Percentiles rank a stretch among this genome's conserved stretches.
phyloP scores from a whole-genome alignment of 2,888 invertebrate species.

The Zygothrica quintamaculata region DNA sequence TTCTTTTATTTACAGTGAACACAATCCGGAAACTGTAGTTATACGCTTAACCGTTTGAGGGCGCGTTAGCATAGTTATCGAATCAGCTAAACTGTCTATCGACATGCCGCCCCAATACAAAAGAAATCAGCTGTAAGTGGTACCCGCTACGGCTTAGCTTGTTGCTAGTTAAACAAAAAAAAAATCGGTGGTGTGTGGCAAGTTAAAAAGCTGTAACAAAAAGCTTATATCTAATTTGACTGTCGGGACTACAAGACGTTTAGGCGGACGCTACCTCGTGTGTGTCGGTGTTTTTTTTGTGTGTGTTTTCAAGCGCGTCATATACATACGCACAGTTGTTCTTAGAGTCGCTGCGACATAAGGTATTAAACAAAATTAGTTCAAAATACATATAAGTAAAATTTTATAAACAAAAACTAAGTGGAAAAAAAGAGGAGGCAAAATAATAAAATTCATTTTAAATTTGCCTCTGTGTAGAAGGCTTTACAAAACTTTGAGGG shows the following conservation, averaged over 20 bases:
- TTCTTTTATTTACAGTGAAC: too few species aligned
- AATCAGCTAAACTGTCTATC: slow-evolving; percentile 9
- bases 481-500: too few species aligned
- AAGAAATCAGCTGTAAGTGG: slow-evolving; percentile 35
- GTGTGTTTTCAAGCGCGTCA: slow-evolving; percentile 52
- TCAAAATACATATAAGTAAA: too few species aligned
- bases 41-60: too few species aligned
- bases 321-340: slow-evolving; percentile 55
- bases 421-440: too few species aligned
- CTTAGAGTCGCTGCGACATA: slow-evolving; percentile 3
- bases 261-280: slow-evolving; percentile 40
- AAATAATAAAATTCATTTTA: too few species aligned
- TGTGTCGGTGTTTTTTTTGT: slow-evolving; percentile 52
- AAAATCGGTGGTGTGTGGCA: slow-evolving; percentile 63
- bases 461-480: too few species aligned
- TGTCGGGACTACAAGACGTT: slow-evolving; percentile 54
- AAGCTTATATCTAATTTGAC: slow-evolving; percentile 52
- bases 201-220: slow-evolving; percentile 57
- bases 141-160: slow-evolving; percentile 34
- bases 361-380: slow-evolving; percentile 4
- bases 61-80: too few species aligned
- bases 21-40: too few species aligned
- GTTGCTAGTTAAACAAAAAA: slow-evolving; percentile 45
- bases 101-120: slow-evolving; percentile 14
- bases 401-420: too few species aligned